Evolutionary conservation across 1,140 invertebrate genomes (phyloP).

Genomic region (Drosophila sp.): DNA sequence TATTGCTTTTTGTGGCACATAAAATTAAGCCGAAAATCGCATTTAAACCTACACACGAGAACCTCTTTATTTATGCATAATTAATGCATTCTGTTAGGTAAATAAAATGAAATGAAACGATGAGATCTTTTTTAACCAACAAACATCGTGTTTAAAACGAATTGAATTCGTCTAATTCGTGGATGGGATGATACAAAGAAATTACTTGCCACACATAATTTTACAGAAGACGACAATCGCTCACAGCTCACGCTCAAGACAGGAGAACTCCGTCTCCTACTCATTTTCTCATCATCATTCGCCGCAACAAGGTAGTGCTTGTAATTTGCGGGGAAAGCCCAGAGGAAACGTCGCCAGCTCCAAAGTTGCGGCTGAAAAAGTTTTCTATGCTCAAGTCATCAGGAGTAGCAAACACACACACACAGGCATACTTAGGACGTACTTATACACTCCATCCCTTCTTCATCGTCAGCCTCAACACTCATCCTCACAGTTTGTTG

Average conservation of each 20-base stretch:
- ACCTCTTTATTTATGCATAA: constrained; percentile 15
- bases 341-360: constrained; percentile 58
- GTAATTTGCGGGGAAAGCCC: constrained; percentile 59
- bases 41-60: background rate
- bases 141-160: constrained; percentile 46
- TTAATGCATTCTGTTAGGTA: constrained; percentile 25
- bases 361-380: constrained; percentile 66
- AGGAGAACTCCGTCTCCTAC: background rate
- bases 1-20: background rate
- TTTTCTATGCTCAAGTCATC: constrained; percentile 46
- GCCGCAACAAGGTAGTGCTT: constrained; percentile 32
- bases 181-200: constrained; percentile 51
- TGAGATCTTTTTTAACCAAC: constrained; percentile 3
- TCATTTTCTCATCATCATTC: too few relatives aligned
- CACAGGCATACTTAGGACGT: constrained; percentile 4
- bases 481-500: constrained; percentile 41
- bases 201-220: constrained; percentile 50
- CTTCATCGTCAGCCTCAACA: background rate
- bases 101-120: constrained; percentile 35
- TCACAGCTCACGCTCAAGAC: constrained; percentile 28
- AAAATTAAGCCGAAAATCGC: constrained; percentile 13
- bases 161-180: constrained; percentile 58
- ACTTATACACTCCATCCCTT: constrained; percentile 43
- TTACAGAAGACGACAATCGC: constrained; percentile 55
- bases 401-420: constrained; percentile 18